These are phyloP conservation scores for Drosophila prosaltans DNA, from an alignment of 1,140 invertebrate species.

Conservation along the genomic window DNA sequence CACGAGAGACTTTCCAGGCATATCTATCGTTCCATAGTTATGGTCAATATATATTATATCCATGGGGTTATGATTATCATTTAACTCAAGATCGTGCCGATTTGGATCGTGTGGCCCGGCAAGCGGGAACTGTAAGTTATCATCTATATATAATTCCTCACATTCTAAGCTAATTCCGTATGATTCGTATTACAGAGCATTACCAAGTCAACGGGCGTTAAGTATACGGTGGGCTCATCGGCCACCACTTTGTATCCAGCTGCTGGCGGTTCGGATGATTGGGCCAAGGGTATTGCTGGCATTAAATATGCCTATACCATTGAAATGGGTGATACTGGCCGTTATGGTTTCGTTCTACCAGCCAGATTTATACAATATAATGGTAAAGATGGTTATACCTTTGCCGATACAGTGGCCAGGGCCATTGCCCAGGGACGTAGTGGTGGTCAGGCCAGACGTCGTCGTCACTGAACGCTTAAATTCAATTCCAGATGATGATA, in stretches of 20 bases:
- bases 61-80: slow-evolving; percentile 91
- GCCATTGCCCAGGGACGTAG: slow-evolving; percentile 69
- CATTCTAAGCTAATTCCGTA: not conserved
- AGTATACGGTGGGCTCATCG: slow-evolving; percentile 90
- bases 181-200: slow-evolving; percentile 85
- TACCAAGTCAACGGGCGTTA: slow-evolving; percentile 85
- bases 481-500: not conserved
- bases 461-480: slow-evolving; percentile 38
- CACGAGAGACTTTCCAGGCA: slow-evolving; percentile 85
- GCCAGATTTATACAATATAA: slow-evolving; percentile 91
- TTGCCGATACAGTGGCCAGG: slow-evolving; percentile 89
- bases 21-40: slow-evolving; percentile 95
- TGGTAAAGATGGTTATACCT: slow-evolving; percentile 93
- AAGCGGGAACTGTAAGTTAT: slow-evolving; percentile 85
- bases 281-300: slow-evolving; percentile 92
- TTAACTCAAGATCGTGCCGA: slow-evolving; percentile 89
- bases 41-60: slow-evolving; percentile 93
- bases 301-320: slow-evolving; percentile 96
- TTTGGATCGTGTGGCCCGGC: slow-evolving; percentile 87
- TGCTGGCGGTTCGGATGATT: slow-evolving; percentile 94
- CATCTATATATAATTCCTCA: not conserved
- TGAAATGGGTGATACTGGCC: slow-evolving; percentile 94
- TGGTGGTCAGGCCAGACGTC: slow-evolving; percentile 55
- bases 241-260: slow-evolving; percentile 91
- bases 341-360: slow-evolving; percentile 94